These are phyloP conservation scores for Mallotus villosus DNA, from an alignment of 2,797 vertebrate species.

Conservation along the genomic window DNA sequence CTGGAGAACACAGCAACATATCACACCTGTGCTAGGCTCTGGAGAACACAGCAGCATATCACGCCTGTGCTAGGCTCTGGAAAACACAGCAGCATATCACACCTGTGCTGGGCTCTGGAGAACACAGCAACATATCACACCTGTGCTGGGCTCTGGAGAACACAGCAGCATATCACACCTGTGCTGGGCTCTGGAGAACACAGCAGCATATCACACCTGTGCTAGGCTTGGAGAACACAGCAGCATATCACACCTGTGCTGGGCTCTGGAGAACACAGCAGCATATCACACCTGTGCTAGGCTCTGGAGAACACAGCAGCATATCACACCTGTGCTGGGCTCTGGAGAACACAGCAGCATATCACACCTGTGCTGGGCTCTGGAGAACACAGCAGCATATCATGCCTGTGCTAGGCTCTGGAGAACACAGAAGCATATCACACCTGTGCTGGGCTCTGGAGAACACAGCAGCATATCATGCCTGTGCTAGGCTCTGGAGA, in stretches of 20 bases:
- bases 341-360: slow-evolving; percentile 44
- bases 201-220: background rate
- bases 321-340: slow-evolving; percentile 30
- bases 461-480: slow-evolving; percentile 15
- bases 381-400: slow-evolving; percentile 27
- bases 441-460: slow-evolving; percentile 58
- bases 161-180: slow-evolving; percentile 10
- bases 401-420: slow-evolving; percentile 55
- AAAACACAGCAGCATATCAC: slow-evolving; percentile 9
- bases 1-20: slow-evolving; percentile 4
- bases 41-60: slow-evolving; percentile 5
- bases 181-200: slow-evolving; percentile 57
- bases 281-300: background rate
- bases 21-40: background rate
- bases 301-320: slow-evolving; percentile 5
- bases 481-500: slow-evolving; percentile 60
- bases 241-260: background rate
- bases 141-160: slow-evolving; percentile 60
- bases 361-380: slow-evolving; percentile 52
- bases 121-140: background rate
- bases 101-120: slow-evolving; percentile 58
- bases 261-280: too few species aligned
- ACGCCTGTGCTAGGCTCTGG: slow-evolving; percentile 52
- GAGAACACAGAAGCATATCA: slow-evolving; percentile 13
- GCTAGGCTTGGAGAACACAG: too few species aligned